Conservation (phyloP, 2,888 invertebrate species). For the Latheticus oryzae region DNA sequence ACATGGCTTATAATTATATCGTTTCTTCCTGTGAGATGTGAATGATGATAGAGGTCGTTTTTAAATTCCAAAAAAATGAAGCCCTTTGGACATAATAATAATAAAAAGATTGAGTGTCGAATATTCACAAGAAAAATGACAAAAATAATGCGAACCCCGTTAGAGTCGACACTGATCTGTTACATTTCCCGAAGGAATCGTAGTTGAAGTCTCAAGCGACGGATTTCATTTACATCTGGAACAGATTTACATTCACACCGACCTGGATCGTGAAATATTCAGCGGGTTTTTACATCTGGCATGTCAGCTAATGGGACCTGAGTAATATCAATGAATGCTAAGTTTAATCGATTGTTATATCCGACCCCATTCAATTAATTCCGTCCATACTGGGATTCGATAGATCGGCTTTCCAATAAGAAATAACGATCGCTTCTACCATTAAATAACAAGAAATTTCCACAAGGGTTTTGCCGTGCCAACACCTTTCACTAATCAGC, state of each 20-base stretch:
- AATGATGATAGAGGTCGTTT: constrained; percentile 14
- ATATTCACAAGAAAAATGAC: constrained; percentile 52
- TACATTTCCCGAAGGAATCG: constrained; percentile 60
- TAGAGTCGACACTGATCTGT: constrained; percentile 61
- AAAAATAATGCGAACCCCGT: constrained; percentile 52
- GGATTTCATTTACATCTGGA: constrained; percentile 64
- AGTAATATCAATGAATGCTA: constrained; percentile 61
- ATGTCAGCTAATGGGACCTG: constrained; percentile 61
- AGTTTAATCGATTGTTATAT: constrained; percentile 56
- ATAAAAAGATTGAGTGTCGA: constrained; percentile 50
- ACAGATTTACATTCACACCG: constrained; percentile 63
- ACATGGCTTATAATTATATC: constrained; percentile 24
- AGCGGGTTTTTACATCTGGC: constrained; percentile 61
- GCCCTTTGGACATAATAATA: constrained; percentile 47
- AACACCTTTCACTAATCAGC: constrained; percentile 1
- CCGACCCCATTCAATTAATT: constrained; percentile 39
- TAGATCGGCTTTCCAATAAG: constrained; percentile 24
- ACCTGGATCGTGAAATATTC: constrained; percentile 61
- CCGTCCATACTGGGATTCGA: constrained; percentile 18
- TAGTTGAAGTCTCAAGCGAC: constrained; percentile 61
- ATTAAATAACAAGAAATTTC: constrained; percentile 22
- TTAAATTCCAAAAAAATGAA: constrained; percentile 26
- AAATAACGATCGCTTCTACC: constrained; percentile 11
- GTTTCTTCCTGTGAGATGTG: constrained; percentile 11
- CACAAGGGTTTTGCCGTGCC: constrained; percentile 4